phyloP scores from a whole-genome alignment of 2,888 invertebrate species.

The Zootermopsis nevadensis region DNA sequence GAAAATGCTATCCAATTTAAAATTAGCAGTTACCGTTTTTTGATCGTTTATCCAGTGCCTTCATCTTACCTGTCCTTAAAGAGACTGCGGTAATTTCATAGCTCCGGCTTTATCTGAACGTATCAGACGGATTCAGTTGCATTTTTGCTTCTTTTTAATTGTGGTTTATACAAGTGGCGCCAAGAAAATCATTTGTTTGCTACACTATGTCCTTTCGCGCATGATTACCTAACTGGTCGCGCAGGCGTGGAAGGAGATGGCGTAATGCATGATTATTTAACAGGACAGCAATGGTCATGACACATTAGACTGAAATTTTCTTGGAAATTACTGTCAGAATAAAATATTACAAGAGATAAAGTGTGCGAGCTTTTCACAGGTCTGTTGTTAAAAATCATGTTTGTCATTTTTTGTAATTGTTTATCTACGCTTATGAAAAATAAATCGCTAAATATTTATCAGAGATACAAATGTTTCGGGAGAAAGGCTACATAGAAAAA shows the following conservation, averaged over 20 bases:
- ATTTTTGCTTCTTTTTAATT: neutral
- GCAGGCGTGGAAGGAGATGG: neutral
- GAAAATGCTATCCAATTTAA: neutral
- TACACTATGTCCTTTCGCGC: neutral
- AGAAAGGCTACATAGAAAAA: too few relatives aligned
- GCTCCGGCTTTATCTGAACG: neutral
- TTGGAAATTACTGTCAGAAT: neutral
- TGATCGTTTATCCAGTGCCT: neutral
- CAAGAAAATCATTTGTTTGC: neutral
- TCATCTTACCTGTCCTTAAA: neutral
- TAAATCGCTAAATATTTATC: too few relatives aligned
- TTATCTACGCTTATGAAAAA: too few relatives aligned
- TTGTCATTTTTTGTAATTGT: neutral
- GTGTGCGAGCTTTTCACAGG: neutral
- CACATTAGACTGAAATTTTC: neutral
- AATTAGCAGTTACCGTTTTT: neutral
- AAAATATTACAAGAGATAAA: neutral
- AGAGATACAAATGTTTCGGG: too few relatives aligned
- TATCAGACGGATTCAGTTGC: neutral
- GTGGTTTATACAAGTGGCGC: neutral
- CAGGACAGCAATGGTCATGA: neutral
- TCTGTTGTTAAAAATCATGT: neutral
- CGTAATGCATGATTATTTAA: neutral
- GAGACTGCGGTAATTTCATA: neutral
- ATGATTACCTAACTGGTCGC: constrained; percentile 9